Conservation (phyloP, 1,140 invertebrate genomes). For the Sweltsa coloradensis region DNA sequence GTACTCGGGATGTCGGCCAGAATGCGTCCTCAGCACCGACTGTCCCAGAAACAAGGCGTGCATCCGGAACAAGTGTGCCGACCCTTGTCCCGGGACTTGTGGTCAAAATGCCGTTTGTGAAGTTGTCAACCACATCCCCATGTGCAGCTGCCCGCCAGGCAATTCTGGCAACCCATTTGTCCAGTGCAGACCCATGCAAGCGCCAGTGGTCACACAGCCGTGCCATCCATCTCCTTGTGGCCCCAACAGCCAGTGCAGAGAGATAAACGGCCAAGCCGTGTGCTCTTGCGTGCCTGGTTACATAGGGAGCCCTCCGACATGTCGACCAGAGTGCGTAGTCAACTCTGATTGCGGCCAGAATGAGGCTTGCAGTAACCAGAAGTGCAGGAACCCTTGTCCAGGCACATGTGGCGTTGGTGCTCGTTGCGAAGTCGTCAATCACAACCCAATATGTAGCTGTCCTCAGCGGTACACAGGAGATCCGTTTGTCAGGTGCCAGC, state of each 20-base stretch:
- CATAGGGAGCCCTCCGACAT: conserved; percentile 46
- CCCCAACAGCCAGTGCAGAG: conserved; percentile 45
- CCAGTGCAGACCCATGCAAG: conserved; percentile 32
- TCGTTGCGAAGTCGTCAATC: conserved; percentile 48
- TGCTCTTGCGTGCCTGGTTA: conserved; percentile 47
- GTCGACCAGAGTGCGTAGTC: conserved; percentile 51
- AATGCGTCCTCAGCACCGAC: conserved; percentile 58
- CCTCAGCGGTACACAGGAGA: conserved; percentile 40
- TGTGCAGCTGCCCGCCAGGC: conserved; percentile 54
- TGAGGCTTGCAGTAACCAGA: conserved; percentile 50
- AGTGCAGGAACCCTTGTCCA: conserved; percentile 53
- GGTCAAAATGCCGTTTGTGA: conserved; percentile 58
- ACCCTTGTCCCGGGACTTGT: conserved; percentile 61
- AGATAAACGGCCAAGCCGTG: conserved; percentile 41
- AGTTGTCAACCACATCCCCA: conserved; percentile 60
- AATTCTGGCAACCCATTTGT: conserved; percentile 61
- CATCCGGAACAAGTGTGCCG: conserved; percentile 50
- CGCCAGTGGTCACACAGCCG: conserved; percentile 26
- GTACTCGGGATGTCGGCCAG: conserved; percentile 55
- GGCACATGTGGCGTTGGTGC: conserved; percentile 53
- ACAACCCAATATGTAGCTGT: conserved; percentile 51
- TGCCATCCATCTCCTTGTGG: conserved; percentile 54
- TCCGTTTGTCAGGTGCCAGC: conserved; percentile 33
- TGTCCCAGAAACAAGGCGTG: conserved; percentile 54
- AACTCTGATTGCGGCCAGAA: conserved; percentile 48